phyloP scores from a whole-genome alignment of 2,113 vertebrate species.

The Zootoca vivipara region DNA sequence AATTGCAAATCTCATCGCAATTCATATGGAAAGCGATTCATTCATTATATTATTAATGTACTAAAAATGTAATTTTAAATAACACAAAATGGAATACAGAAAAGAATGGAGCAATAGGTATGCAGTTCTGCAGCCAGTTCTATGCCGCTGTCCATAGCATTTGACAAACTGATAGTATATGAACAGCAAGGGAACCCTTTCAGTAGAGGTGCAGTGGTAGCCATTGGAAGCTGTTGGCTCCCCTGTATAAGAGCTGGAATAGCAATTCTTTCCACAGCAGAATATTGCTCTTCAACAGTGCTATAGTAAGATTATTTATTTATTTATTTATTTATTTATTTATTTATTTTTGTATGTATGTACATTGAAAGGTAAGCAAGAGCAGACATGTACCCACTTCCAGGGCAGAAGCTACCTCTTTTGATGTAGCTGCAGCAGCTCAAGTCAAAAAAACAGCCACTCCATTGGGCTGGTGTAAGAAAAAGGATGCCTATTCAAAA shows the following conservation, averaged over 20 bases:
- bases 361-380: not conserved
- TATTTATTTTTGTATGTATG: not conserved
- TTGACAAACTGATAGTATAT: not conserved
- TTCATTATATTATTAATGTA: not conserved
- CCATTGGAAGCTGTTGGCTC: not conserved
- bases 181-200: not conserved
- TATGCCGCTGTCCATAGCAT: too few relatives aligned
- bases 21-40: too few relatives aligned
- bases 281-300: not conserved
- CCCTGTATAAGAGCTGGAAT: too few relatives aligned
- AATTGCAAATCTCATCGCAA: too few relatives aligned
- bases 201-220: not conserved
- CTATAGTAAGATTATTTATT: not conserved
- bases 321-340: too few relatives aligned
- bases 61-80: not conserved
- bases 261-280: not conserved
- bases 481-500: not conserved
- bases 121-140: too few relatives aligned
- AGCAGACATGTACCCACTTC: not conserved
- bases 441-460: not conserved
- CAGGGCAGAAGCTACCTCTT: not conserved
- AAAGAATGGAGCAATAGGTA: not conserved
- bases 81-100: not conserved
- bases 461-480: not conserved
- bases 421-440: not conserved